phyloP scores from a whole-genome alignment of 2,113 vertebrate species.

The Vulpes lagopus region DNA sequence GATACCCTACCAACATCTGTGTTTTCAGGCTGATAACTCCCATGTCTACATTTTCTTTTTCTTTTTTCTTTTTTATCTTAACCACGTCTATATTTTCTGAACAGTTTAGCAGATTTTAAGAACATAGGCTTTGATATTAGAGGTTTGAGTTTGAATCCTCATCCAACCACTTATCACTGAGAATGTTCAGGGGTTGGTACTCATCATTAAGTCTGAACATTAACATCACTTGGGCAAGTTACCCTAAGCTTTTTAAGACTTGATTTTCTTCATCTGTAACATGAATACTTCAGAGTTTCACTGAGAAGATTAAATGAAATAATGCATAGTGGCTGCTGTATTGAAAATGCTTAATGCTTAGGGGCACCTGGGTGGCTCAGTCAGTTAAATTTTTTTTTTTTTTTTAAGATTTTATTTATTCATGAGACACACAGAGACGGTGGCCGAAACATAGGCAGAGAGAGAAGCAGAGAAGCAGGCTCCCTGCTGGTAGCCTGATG shows the following conservation, averaged over 20 bases:
- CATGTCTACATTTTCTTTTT: conserved; percentile 44
- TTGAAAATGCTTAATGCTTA: conserved; percentile 2
- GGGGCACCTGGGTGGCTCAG: background rate
- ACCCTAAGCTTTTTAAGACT: conserved; percentile 42
- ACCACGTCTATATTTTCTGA: conserved; percentile 25
- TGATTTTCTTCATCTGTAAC: background rate
- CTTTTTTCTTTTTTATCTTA: too few species aligned
- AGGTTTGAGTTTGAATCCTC: conserved; percentile 7
- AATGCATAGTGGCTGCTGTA: background rate
- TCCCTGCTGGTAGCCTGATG: too few species aligned
- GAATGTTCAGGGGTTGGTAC: too few species aligned
- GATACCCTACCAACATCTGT: background rate
- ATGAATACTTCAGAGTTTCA: background rate
- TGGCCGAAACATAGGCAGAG: too few species aligned
- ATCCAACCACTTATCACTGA: background rate
- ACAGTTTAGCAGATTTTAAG: background rate
- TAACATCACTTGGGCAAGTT: background rate
- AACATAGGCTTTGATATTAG: conserved; percentile 1
- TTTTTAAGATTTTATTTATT: too few species aligned
- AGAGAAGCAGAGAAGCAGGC: too few species aligned
- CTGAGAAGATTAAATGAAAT: background rate
- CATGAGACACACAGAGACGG: too few species aligned
- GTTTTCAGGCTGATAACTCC: background rate
- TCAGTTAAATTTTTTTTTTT: too few species aligned
- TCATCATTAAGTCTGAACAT: too few species aligned